phyloP scores from a whole-genome alignment of 1,140 invertebrate genomes.

The Acromyrmex heyeri region DNA sequence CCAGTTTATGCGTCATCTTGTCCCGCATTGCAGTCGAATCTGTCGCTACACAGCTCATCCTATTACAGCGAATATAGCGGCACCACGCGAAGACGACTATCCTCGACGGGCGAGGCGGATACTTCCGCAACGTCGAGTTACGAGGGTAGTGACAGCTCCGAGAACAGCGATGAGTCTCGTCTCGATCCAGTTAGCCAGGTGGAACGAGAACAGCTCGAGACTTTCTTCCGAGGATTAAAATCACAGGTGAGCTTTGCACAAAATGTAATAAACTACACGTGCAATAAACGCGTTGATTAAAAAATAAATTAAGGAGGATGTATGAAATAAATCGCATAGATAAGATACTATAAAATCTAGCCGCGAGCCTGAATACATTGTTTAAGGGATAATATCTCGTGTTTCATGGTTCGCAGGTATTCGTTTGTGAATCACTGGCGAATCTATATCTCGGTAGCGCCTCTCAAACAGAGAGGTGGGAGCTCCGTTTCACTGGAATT shows the following conservation, averaged over 20 bases:
- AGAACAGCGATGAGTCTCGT: constrained; percentile 84
- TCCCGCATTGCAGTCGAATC: constrained; percentile 80
- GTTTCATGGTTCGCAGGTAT: constrained; percentile 87
- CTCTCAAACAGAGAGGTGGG: constrained; percentile 89
- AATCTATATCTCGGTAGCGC: constrained; percentile 91
- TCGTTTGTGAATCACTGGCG: constrained; percentile 92
- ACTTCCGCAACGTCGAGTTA: constrained; percentile 86
- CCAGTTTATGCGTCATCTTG: constrained; percentile 81
- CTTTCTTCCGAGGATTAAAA: constrained; percentile 93
- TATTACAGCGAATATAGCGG: constrained; percentile 83
- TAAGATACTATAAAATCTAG: background rate
- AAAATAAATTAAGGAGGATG: background rate
- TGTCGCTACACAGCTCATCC: constrained; percentile 81
- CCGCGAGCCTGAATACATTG: background rate
- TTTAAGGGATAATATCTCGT: background rate
- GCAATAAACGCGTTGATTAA: background rate
- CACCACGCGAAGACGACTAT: constrained; percentile 81
- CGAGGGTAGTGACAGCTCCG: constrained; percentile 84
- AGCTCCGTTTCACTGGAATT: constrained; percentile 92
- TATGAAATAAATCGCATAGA: background rate
- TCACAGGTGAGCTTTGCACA: constrained; percentile 88
- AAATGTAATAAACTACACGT: background rate
- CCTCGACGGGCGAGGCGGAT: constrained; percentile 86
- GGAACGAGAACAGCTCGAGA: constrained; percentile 92
- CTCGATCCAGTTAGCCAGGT: constrained; percentile 88